A percentile compares a stretch with the other conserved stretches of the same genome.
These are phyloP conservation scores for Napeogenes sylphis DNA, from an alignment of 2,888 invertebrate genomes.

Conservation along the genomic window DNA sequence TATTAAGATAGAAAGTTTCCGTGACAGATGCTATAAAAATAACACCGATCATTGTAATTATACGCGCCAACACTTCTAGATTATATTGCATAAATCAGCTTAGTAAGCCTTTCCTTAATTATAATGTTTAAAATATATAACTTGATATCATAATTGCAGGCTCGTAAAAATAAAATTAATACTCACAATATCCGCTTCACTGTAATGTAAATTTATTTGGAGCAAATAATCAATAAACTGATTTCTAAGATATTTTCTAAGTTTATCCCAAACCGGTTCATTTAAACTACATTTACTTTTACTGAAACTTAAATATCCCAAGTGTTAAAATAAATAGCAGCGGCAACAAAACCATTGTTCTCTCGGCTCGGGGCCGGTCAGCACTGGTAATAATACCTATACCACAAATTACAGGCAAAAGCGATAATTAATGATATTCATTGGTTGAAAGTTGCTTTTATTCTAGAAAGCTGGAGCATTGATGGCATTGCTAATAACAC, in stretches of 20 bases:
- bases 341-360: slow-evolving; percentile 19
- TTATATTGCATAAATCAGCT: slow-evolving; percentile 24
- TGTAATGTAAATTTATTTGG: neutral
- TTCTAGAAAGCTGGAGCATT: neutral
- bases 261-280: too few relatives aligned
- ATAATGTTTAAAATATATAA: slow-evolving; percentile 10
- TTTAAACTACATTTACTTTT: too few relatives aligned
- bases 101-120: slow-evolving; percentile 14
- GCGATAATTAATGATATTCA: neutral
- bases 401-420: slow-evolving; percentile 11
- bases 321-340: slow-evolving; percentile 3
- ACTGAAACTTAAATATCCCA: too few relatives aligned
- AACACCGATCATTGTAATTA: slow-evolving; percentile 25
- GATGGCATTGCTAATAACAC: too few relatives aligned
- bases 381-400: slow-evolving; percentile 17
- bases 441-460: neutral
- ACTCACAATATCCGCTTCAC: slow-evolving; percentile 8
- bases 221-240: neutral
- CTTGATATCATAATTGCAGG: slow-evolving; percentile 10
- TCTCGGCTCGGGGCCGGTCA: slow-evolving; percentile 13
- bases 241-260: slow-evolving; percentile 1
- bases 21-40: slow-evolving; percentile 27
- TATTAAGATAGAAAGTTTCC: slow-evolving; percentile 28
- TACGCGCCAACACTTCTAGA: slow-evolving; percentile 20
- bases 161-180: slow-evolving; percentile 5